Conservation (phyloP, 2,797 vertebrate genomes). For the Mormyrops boulengeri region DNA sequence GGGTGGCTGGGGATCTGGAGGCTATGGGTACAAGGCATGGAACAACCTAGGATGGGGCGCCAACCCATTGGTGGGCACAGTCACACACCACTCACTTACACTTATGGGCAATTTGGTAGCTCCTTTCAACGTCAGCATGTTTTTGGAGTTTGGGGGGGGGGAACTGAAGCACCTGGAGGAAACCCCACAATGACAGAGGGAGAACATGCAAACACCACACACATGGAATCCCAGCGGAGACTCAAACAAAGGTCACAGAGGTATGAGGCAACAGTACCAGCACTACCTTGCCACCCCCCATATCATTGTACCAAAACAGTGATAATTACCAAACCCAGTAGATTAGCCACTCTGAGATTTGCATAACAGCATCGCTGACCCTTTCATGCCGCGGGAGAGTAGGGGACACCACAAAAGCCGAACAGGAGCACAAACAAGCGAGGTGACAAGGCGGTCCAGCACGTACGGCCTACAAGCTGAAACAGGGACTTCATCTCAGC, state of each 20-base stretch:
- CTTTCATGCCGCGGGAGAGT: not conserved
- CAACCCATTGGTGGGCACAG: not conserved
- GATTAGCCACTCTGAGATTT: not conserved
- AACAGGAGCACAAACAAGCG: not conserved
- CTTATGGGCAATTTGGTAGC: not conserved
- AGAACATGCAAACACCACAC: not conserved
- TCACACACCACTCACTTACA: not conserved
- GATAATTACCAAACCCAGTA: not conserved
- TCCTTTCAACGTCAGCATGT: not conserved
- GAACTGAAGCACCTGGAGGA: not conserved
- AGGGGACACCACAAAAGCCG: not conserved
- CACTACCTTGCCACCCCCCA: not conserved
- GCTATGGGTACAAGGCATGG: not conserved
- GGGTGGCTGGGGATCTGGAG: not conserved
- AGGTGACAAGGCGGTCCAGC: not conserved
- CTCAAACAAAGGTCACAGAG: not conserved
- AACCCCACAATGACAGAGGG: not conserved
- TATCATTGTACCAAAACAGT: not conserved
- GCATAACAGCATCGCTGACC: not conserved
- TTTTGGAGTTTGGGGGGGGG: not conserved
- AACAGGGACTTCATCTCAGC: conserved; percentile 15
- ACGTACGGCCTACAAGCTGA: not conserved
- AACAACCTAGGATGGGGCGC: not conserved
- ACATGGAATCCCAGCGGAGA: not conserved
- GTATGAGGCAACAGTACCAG: not conserved